Percentiles rank a stretch among this genome's conserved stretches.
phyloP scores from a whole-genome alignment of 1,140 invertebrate species.

The Teleogryllus occipitalis region DNA sequence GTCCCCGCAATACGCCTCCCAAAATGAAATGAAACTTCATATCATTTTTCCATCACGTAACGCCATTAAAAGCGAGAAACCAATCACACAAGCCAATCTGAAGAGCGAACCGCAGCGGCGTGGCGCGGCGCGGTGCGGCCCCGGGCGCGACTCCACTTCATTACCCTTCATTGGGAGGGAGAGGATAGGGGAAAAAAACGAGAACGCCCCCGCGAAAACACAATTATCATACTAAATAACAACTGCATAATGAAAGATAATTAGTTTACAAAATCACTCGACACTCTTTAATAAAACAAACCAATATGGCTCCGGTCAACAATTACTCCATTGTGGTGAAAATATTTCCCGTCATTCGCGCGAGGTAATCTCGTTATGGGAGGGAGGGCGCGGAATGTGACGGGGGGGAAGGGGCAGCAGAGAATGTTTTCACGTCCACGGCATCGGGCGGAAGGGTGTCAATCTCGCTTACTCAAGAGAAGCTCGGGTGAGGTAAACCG shows the following conservation, averaged over 20 bases:
- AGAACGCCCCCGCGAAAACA: not conserved
- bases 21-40: constrained; percentile 1
- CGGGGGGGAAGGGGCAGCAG: too few relatives aligned
- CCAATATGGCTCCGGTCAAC: not conserved
- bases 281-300: not conserved
- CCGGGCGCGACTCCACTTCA: not conserved
- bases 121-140: too few relatives aligned
- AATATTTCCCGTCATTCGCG: not conserved
- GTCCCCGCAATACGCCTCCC: not conserved
- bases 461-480: too few relatives aligned
- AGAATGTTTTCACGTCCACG: too few relatives aligned
- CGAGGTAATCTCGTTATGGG: not conserved
- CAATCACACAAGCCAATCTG: not conserved
- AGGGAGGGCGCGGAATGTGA: too few relatives aligned
- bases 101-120: not conserved
- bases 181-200: not conserved
- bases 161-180: not conserved
- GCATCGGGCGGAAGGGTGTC: too few relatives aligned
- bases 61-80: not conserved
- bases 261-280: not conserved
- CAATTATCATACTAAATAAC: not conserved
- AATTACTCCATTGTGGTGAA: not conserved
- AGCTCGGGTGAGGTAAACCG: too few relatives aligned
- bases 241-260: not conserved
- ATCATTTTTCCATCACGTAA: constrained; percentile 5